Evolutionary conservation across 2,113 vertebrate genomes (phyloP), one percentile per base, ranked within the genome.

Genomic region (Ophiodon elongatus): DNA sequence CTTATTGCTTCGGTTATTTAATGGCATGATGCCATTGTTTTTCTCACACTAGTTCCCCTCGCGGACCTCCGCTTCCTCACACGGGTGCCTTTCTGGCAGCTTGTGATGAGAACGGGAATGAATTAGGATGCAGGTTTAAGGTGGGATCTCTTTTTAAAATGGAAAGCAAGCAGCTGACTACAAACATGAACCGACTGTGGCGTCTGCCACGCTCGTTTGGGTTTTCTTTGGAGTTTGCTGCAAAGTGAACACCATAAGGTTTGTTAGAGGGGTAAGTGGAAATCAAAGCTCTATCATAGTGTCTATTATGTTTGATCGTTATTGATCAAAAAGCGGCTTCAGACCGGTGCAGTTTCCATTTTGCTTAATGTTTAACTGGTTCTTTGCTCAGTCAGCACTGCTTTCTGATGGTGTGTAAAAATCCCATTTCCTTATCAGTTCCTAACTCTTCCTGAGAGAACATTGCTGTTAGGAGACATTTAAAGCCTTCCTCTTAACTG

Each of bases 301-400:
- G 43, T 57, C 50, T 27, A 7, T 62, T 80, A 59, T 33, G 15
- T 83, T 2, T 81, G n/a, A 29, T 66, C 21, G 14, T 15, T 29
- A 67, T 47, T 47, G 4, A 21, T 80, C 2, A 14, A 35, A 69
- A 76, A 10, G 57, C 78, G 47, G 25, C 60, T 62, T 66, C n/a
- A 23, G 7, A 63, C 29, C 33, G 3, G 14, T 31, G 23, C 11
- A 6, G 59, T 65, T 84, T 59, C 23, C 56, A n/a, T 31, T 74
- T 63, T 37, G 68, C 65, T 83, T 85, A 84, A 91, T 85, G 79
- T 89, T 79, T 90, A 89, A 91, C 87, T 15, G 62, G 7, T 3
- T 76, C 50, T 79, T 72, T 77, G 69, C 79, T 81, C 76, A 27
- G 27, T 77, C 66, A 29, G 29, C 72, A 2, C 37, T 13, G 29